These are phyloP conservation scores for Turdus rufiventris DNA, from an alignment of 2,113 vertebrate genomes.

Conservation along the genomic window DNA sequence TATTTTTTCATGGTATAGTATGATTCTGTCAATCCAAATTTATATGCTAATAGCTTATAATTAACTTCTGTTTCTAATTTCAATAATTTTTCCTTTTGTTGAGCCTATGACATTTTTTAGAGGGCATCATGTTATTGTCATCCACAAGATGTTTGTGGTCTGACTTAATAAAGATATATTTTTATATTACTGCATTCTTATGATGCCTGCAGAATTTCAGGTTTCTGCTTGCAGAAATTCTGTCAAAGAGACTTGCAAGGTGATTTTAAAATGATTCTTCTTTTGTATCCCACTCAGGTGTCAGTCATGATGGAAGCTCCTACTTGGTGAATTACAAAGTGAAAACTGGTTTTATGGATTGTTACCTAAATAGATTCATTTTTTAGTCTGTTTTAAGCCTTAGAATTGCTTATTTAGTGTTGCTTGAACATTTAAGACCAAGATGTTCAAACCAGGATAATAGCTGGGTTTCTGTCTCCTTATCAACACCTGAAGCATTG, in stretches of 20 bases:
- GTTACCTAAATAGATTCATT: neutral
- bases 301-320: neutral
- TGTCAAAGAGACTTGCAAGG: neutral
- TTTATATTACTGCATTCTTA: neutral
- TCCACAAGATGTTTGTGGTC: neutral
- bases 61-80: neutral
- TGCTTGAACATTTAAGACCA: neutral
- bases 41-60: neutral
- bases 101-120: neutral
- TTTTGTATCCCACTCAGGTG: neutral
- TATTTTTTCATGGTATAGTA: neutral
- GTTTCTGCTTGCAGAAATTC: neutral
- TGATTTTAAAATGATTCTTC: neutral
- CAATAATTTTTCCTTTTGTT: neutral
- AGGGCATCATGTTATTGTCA: neutral
- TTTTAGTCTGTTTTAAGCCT: neutral
- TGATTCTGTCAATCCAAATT: neutral
- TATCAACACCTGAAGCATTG: neutral
- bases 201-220: neutral
- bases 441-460: neutral
- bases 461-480: neutral
- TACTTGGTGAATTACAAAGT: neutral
- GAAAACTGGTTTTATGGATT: neutral
- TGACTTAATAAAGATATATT: neutral
- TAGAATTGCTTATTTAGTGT: neutral